Evolutionary conservation across 2,888 invertebrate species (phyloP), one percentile per base, ranked within the genome.

Genomic region (Gryllus longicercus): DNA sequence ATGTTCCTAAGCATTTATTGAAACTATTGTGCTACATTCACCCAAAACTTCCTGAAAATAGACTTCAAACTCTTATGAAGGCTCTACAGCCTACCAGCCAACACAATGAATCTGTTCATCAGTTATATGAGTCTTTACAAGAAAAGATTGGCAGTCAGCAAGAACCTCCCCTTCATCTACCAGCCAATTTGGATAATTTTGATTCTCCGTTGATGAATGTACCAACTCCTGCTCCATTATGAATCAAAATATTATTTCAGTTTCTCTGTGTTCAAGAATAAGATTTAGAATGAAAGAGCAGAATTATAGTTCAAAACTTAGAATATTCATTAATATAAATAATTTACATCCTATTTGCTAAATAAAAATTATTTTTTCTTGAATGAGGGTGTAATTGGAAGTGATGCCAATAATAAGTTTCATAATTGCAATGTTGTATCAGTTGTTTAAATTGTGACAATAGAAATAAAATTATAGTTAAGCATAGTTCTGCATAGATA

Each of bases 11-110:
- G 79, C 98, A 98, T 89, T 90, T 98, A 85, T 87, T 97, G 77
- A 96, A 97, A 86, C 89, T 98, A 78, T 87, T 98, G 74, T 97
- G 96, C 95, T 96, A 96, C 86, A 93, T 96, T 82, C 93, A 97
- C 87, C 93, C 92, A 25, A 96, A 95, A 87, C 87, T 98, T 81
- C 96, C 96, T 0, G 90, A 92, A 3, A 91, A 91, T 75, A 91
- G 96, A 82, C 88, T 96, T 82, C 93, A 94, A 83, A 93, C 94
- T 0, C 88, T 97, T 23, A 92, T 97, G 89, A 95, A 95, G 85
- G 93, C 93, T 18, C 87, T 96, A 50, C 93, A 94, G 84, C 90
- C 90, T 21, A 88, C 88, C 74, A 88, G 88, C 83, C 88, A 96
- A 86, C 96, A 96, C 85, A 94, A 94, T 86, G 96, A 96, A 85